Percentiles rank a stretch among this genome's conserved stretches.
These are phyloP conservation scores for Adelphocoris suturalis DNA, from an alignment of 2,888 invertebrate species.

Conservation along the genomic window DNA sequence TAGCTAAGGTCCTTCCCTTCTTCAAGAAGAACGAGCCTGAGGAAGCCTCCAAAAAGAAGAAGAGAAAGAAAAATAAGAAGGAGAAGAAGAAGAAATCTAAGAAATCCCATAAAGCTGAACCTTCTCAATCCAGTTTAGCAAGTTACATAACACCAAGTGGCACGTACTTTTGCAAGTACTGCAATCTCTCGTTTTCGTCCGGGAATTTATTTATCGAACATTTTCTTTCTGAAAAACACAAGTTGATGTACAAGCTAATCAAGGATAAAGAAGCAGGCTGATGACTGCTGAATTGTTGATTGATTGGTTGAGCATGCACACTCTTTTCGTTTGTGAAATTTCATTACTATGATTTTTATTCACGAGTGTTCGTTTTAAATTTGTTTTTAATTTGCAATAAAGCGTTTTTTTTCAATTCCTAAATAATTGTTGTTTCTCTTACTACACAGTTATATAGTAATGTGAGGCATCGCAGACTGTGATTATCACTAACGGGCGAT, in stretches of 20 bases:
- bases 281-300: not conserved
- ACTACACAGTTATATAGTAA: not conserved
- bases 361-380: slow-evolving; percentile 6
- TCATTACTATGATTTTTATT: slow-evolving; percentile 4
- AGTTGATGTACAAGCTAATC: slow-evolving; percentile 46
- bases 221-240: slow-evolving; percentile 34
- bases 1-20: not conserved
- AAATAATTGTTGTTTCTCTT: not conserved
- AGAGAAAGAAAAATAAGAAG: slow-evolving; percentile 50
- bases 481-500: too few relatives aligned
- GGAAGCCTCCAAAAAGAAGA: slow-evolving; percentile 10
- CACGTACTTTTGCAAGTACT: slow-evolving; percentile 42
- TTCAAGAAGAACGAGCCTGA: slow-evolving; percentile 4
- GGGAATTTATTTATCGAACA: slow-evolving; percentile 47
- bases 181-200: not conserved
- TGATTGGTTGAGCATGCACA: not conserved
- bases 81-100: slow-evolving; percentile 32
- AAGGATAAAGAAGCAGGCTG: slow-evolving; percentile 11
- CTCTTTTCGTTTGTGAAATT: not conserved
- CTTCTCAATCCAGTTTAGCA: not conserved
- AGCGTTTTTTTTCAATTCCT: not conserved
- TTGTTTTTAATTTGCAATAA: not conserved
- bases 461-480: too few relatives aligned
- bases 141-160: slow-evolving; percentile 42
- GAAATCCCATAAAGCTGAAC: not conserved